phyloP scores from a whole-genome alignment of 2,888 invertebrate genomes.

The Dyspetes luteomarginatus region DNA sequence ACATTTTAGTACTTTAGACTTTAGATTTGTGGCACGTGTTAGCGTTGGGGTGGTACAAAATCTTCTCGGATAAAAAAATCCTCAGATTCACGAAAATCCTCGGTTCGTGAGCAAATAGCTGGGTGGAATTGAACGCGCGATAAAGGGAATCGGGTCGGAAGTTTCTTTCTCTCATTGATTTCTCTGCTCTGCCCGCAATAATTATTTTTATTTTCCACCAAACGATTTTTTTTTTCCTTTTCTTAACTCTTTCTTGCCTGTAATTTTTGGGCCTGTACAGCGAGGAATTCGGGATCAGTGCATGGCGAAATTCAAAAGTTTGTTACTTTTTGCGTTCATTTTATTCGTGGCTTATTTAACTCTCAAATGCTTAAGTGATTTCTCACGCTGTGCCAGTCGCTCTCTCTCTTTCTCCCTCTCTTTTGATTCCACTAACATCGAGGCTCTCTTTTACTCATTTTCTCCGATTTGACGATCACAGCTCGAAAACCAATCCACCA shows the following conservation, averaged over 20 bases:
- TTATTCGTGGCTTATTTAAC: conserved; percentile 78
- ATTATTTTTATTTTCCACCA: not conserved
- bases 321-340: conserved; percentile 72
- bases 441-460: conserved; percentile 58
- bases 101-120: conserved; percentile 50
- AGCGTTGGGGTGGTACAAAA: conserved; percentile 6
- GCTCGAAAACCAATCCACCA: conserved; percentile 23
- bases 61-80: conserved; percentile 39
- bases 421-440: conserved; percentile 2
- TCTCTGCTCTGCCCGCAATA: too few relatives aligned
- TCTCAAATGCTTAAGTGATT: conserved; percentile 74
- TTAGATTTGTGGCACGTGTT: conserved; percentile 41
- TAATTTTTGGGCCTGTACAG: conserved; percentile 14
- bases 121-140: conserved; percentile 5
- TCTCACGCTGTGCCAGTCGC: conserved; percentile 59
- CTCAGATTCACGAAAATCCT: conserved; percentile 23
- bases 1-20: conserved; percentile 19
- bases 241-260: not conserved
- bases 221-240: not conserved
- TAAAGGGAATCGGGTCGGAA: conserved; percentile 44
- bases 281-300: conserved; percentile 32
- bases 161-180: conserved; percentile 28
- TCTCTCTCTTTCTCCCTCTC: conserved; percentile 17
- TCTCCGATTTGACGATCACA: conserved; percentile 46
- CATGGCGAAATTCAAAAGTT: conserved; percentile 53